Base-by-base conservation (phyloP, 2,888 invertebrate species). In the Eueremaeus valkanovi region DNA sequence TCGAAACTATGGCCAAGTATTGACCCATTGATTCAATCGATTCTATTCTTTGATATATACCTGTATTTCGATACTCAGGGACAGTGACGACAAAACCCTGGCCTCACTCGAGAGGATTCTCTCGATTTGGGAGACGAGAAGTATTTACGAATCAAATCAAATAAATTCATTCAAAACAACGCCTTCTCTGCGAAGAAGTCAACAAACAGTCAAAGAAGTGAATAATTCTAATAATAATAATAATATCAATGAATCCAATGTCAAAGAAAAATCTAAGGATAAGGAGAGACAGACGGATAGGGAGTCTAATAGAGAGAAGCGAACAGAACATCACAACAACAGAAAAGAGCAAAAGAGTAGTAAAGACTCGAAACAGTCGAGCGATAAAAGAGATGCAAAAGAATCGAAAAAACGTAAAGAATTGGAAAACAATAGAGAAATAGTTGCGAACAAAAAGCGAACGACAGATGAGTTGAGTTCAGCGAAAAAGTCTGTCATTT, bases 1-100 rank as follows among this genome's bases (percentile, higher is more conserved):
- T 95, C 82, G 89, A 90, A 78, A 90, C 92, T 80, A 92, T 95
- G 86, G 90, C 90, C 1, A 83, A 83, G 82, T 78, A 87, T 75
- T 24, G 27, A 42, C 0, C 18, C 11, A 27, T 13, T 33, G 9
- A 40, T 9, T 45, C 21, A 1, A 61, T 3, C 36, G 18, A 40
- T 40, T 9, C 36, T 27, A 40, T n/a, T 11, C 3, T 72, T 75
- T 40, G 21, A 55, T 33, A 21, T 33, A 61, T 16, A 55, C 72
- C 24, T 21, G 45, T 29, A 63, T 75, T 31, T 18, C 36, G 51
- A 49, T 70, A 78, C 78, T 40, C 78, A 84, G 83, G 76, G 83
- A 82, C 73, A 81, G 82, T 18, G 84, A 84, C 78, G 83, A 83
- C 11, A 84, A 84, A 76, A 82, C 82, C 40, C 75, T 73, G 58